Evolutionary conservation across 30 jellyfish, hydroid and myxozoan species (phyloP), one percentile per base, ranked within the genome.

Genomic region (Aurelia aurita complex sp. Pacific): DNA sequence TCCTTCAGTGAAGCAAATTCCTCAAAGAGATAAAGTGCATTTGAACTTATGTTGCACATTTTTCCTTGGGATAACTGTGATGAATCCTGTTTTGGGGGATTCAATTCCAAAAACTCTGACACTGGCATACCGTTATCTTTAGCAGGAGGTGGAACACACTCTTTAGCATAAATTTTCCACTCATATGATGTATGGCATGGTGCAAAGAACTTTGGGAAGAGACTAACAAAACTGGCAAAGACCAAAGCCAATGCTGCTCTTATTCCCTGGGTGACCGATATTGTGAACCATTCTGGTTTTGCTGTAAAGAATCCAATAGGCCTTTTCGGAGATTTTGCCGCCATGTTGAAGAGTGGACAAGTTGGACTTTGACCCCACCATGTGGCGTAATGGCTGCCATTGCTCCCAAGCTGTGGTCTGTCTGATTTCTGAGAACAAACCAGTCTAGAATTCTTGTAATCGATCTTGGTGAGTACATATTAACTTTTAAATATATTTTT

Each of bases 341-440:
- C 55, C 77, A 67, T 67, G 77, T 67, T 67, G 77, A 67, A 67
- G 77, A 67, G 77, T 23, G 77, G 38, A 61, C 70, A 29, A 61
- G 70, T 61, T 61, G 38, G 70, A 61, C 70, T 61, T 61, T 61
- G 70, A 61, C 70, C 70, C 70, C 70, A 61, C 70, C n/a, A n/a
- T n/a, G n/a, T n/a, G n/a, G n/a, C n/a, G n/a, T n/a, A n/a, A n/a
- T n/a, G n/a, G n/a, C n/a, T n/a, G n/a, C n/a, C n/a, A n/a, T n/a
- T n/a, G n/a, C n/a, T n/a, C n/a, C n/a, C n/a, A n/a, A n/a, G n/a
- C n/a, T n/a, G n/a, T n/a, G n/a, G n/a, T n/a, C n/a, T n/a, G n/a
- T 61, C 1, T 61, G 38, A 61, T 12, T 61, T 61, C 70, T 29
- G 10, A 61, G 1, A 61, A 14, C 69, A 14, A 61, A 61, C 70